Evolutionary conservation across 2,888 invertebrate genomes (phyloP).

Genomic region (Mythimna impura): DNA sequence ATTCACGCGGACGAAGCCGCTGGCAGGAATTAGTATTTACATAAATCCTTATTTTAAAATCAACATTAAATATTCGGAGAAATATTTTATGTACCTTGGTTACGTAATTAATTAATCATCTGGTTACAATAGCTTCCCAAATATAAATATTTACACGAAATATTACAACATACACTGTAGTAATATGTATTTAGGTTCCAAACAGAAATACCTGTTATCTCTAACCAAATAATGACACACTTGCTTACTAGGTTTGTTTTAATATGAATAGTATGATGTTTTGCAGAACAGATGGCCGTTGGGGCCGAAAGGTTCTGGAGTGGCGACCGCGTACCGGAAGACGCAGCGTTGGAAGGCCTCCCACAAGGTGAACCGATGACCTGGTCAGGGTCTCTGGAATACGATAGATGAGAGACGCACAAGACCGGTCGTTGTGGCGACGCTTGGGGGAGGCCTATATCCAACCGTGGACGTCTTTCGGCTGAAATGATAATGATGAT

Average conservation of each 20-base stretch:
- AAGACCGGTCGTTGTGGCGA: too few species aligned
- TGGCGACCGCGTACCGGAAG: too few species aligned
- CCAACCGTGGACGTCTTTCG: too few species aligned
- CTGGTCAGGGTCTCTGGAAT: too few species aligned
- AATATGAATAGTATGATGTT: background rate
- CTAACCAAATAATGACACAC: background rate
- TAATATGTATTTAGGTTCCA: slow-evolving; percentile 1
- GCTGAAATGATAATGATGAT: too few species aligned
- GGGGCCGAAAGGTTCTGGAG: too few species aligned
- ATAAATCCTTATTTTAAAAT: background rate
- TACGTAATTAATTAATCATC: slow-evolving; percentile 9
- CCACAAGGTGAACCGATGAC: too few species aligned
- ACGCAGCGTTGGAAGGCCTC: too few species aligned
- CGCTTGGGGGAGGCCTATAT: too few species aligned
- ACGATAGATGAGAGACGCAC: too few species aligned
- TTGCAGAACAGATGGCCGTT: too few species aligned
- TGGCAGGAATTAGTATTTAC: background rate
- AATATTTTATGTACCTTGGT: background rate
- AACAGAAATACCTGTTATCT: background rate
- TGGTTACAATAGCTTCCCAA: slow-evolving; percentile 3
- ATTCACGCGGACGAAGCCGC: too few species aligned
- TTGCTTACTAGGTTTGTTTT: background rate
- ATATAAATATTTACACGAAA: slow-evolving; percentile 22
- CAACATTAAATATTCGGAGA: background rate
- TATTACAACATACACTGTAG: background rate